Base-by-base conservation (phyloP, 1,140 invertebrate genomes). In the Alviniconcha marisindica region DNA sequence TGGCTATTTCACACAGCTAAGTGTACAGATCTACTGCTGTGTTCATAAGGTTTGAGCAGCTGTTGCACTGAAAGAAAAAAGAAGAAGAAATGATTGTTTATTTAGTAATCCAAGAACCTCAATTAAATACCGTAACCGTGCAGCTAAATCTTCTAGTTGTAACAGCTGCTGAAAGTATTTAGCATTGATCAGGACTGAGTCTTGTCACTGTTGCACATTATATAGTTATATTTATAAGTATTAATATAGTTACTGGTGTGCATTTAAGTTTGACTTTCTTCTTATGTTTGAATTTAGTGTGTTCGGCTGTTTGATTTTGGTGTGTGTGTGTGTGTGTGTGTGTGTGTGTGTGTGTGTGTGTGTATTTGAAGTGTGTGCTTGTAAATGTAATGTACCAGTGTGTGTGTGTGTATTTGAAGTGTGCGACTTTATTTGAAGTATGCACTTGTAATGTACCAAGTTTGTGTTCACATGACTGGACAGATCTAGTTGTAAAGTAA, bases 291-390 rank as follows among this genome's bases (percentile, higher is more conserved):
- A 4, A 60, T n/a, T 24, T n/a, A 24, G 5, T 60, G 54, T 5
- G 54, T 60, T n/a, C n/a, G n/a, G n/a, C 21, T 60, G 54, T 24
- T 5, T 60, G 4, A n/a, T 5, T 60, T 60, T 18, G 21, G 63
- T 66, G 31, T 28, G 28, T 66, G 63, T 66, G 28, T 66, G 28
- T 66, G 63, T 66, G 28, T 66, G 63, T 66, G 63, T 66, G 63
- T 66, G 31, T 66, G 63, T 33, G 4, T 33, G 31, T 66, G 63
- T 33, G n/a, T 66, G 31, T 5, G 63, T 66, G n/a, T 28, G 28
- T 66, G 63, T 33, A 7, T 66, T 24, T 3, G 24, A 36, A 28
- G 63, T 12, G 4, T 66, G 1, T 24, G 21, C 28, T 18, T 60
- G 54, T 60, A n/a, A n/a, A n/a, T 24, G 54, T 60, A n/a, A n/a